Evolutionary conservation across 2,888 invertebrate species (phyloP).

Genomic region (Clunio marinus): DNA sequence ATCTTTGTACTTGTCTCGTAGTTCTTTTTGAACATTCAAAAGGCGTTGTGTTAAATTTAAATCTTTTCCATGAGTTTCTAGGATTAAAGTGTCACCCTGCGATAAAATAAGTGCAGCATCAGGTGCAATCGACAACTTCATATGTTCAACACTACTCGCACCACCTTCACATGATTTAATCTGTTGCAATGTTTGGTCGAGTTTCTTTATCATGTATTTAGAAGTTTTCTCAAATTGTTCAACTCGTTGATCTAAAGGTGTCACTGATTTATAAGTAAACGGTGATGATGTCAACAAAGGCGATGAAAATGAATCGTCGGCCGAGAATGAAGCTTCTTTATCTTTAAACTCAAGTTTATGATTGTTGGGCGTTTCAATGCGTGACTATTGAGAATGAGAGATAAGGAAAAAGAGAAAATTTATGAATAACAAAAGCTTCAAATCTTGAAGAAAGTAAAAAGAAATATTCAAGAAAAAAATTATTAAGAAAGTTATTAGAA

Average conservation of each 20-base stretch:
- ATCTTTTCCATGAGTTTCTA: conserved; percentile 58
- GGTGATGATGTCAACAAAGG: conserved; percentile 3
- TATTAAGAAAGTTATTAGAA: neutral
- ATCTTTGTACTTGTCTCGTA: conserved; percentile 50
- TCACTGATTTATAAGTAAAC: conserved; percentile 35
- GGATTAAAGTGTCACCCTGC: conserved; percentile 69
- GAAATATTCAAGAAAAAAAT: neutral
- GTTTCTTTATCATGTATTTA: conserved; percentile 49
- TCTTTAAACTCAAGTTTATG: conserved; percentile 44
- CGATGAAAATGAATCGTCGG: conserved; percentile 14
- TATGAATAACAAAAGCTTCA: neutral
- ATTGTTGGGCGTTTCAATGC: conserved; percentile 49
- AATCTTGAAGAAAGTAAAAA: too few species aligned
- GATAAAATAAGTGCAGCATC: conserved; percentile 74
- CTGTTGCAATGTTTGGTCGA: conserved; percentile 48
- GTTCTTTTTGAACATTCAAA: conserved; percentile 49
- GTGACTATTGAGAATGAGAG: conserved; percentile 40
- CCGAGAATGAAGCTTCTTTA: conserved; percentile 11
- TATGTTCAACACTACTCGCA: conserved; percentile 48
- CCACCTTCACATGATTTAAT: conserved; percentile 48
- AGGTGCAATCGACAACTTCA: conserved; percentile 57
- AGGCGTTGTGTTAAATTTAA: conserved; percentile 48
- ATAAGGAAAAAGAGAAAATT: neutral
- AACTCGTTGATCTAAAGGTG: conserved; percentile 48
- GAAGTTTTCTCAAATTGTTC: conserved; percentile 49